Base-by-base conservation (phyloP, 2,113 vertebrate species). In the Aspidoscelis tigris region DNA sequence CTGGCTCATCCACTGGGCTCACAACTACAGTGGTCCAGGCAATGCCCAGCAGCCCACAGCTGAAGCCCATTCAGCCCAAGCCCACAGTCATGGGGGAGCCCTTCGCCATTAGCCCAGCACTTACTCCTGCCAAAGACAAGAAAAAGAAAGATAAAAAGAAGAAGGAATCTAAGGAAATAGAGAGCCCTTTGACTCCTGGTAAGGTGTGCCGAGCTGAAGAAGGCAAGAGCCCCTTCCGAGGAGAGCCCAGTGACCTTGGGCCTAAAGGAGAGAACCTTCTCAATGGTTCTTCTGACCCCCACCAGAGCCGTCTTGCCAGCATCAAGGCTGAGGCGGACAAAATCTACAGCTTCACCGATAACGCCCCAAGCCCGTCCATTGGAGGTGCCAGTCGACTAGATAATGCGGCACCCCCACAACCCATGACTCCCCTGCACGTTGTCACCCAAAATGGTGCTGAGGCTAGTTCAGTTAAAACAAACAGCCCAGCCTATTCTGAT, bases 101-200 rank as follows among this genome's bases (percentile, higher is more conserved):
- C n/a, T 97, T 97, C 0, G 83, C 96, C 0, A 95, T 97, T 87
- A 99, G 96, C 93, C 98, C 98, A 58, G 93, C 97, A 58, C 92
- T 98, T 86, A 97, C 96, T 53, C 97, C 96, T 89, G 96, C 97
- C 88, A 99, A 99, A 96, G 99, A 99, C 92, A 99, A 99, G 94
- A 99, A 99, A 91, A 99, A 99, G 94, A 99, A 99, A 87, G 98
- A 99, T 87, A 99, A 99, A 95, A 99, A 99, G 95, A 99, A 99
- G 94, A 99, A 99, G 87, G 96, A 96, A 5, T 96, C 98, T 84
- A 99, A 99, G 92, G 99, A 99, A 72, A 96, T 94, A 2, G 98
- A 98, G 93, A 99, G 96, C 82, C 98, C 98, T 70, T 96, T 98
- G 91, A 97, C 97, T 76, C 93, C 95, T 0, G 96, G 97, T 71